A percentile compares a stretch with the other conserved stretches of the same genome.
These are phyloP conservation scores for Branchinecta lindahli DNA, from an alignment of 1,140 invertebrate species.

Conservation along the genomic window DNA sequence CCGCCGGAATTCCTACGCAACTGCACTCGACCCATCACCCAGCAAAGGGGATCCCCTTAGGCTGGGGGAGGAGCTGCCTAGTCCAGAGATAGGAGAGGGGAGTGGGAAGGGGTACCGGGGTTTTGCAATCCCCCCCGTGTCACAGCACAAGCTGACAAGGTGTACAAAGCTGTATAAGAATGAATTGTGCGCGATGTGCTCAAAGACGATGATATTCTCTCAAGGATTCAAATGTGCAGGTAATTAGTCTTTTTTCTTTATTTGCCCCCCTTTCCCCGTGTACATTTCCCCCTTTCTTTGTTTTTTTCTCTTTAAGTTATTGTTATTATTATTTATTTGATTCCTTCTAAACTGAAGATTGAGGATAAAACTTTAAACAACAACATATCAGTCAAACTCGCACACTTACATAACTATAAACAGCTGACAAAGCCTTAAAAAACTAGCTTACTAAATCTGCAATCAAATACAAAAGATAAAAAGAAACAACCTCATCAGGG, in stretches of 20 bases:
- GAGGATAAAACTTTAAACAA: no score
- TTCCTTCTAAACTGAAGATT: no score
- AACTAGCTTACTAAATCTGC: no score
- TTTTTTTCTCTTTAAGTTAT: no score
- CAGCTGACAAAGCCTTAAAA: no score
- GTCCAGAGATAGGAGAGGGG: not conserved
- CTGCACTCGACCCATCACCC: not conserved
- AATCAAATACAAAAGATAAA: no score
- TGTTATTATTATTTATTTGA: no score
- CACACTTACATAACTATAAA: no score
- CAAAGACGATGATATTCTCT: slow-evolving; percentile 57
- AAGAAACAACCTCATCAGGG: no score
- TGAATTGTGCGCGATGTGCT: slow-evolving; percentile 57
- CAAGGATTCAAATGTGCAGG: slow-evolving; percentile 62
- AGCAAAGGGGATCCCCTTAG: not conserved
- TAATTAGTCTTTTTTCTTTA: slow-evolving; percentile 24
- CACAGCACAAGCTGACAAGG: slow-evolving; percentile 16
- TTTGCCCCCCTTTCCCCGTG: not conserved
- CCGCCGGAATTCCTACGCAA: not conserved
- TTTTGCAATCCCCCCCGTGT: not conserved
- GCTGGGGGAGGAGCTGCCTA: not conserved
- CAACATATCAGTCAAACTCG: no score
- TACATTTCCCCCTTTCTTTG: no score
- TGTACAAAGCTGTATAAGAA: slow-evolving; percentile 48
- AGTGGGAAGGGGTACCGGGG: not conserved